These are phyloP conservation scores for Ctenopoma kingsleyae DNA, from an alignment of 2,797 vertebrate genomes.

Conservation along the genomic window DNA sequence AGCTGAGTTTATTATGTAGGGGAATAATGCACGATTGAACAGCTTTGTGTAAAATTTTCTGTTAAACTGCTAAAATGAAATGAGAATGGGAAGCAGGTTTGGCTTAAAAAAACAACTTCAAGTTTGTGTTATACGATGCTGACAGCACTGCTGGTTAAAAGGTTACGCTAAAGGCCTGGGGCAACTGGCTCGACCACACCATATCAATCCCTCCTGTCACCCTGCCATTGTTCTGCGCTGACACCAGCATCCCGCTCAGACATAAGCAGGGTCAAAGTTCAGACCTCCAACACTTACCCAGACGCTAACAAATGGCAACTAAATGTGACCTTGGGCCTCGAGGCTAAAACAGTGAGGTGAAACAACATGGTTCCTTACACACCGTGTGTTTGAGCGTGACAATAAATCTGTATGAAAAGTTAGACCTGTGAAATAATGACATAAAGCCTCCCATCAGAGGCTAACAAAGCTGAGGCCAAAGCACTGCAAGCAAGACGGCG, in stretches of 20 bases:
- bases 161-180: slow-evolving; percentile 38
- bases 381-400: slow-evolving; percentile 23
- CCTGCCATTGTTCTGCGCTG: slow-evolving; percentile 63
- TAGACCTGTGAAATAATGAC: slow-evolving; percentile 59
- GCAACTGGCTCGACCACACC: slow-evolving; percentile 34
- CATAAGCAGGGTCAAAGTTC: slow-evolving; percentile 73
- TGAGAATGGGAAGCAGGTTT: not conserved
- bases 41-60: slow-evolving; percentile 12
- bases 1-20: slow-evolving; percentile 10
- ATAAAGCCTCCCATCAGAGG: slow-evolving; percentile 69
- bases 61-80: not conserved
- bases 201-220: slow-evolving; percentile 57
- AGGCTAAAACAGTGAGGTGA: slow-evolving; percentile 62
- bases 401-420: slow-evolving; percentile 67
- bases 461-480: slow-evolving; percentile 68
- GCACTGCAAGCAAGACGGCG: slow-evolving; percentile 45
- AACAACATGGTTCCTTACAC: slow-evolving; percentile 17
- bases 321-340: slow-evolving; percentile 57
- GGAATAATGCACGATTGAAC: slow-evolving; percentile 14
- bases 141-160: slow-evolving; percentile 34
- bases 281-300: slow-evolving; percentile 49
- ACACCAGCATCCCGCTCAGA: slow-evolving; percentile 69
- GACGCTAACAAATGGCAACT: slow-evolving; percentile 58
- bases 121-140: not conserved
- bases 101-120: slow-evolving; percentile 8